Conservation (phyloP, 2,113 vertebrate genomes). For the Mirza zaza region DNA sequence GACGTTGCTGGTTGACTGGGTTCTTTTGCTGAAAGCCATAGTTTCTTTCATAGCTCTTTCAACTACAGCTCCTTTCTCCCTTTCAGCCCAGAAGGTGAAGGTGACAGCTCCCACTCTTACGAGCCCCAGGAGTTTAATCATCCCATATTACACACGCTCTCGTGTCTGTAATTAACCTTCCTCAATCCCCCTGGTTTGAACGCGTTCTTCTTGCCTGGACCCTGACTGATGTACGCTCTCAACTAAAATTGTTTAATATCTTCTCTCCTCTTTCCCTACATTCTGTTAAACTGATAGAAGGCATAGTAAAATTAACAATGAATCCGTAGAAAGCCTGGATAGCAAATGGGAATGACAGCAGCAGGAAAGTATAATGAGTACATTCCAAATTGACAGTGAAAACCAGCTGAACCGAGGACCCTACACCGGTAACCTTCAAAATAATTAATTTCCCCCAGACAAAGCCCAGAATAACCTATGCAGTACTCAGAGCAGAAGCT, state of each 20-base stretch:
- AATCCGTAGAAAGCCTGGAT: not conserved
- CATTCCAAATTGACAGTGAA: not conserved
- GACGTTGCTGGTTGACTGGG: not conserved
- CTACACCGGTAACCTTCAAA: not conserved
- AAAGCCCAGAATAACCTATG: not conserved
- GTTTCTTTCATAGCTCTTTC: not conserved
- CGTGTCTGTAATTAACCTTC: not conserved
- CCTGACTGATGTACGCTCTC: not conserved
- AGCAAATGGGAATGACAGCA: not conserved
- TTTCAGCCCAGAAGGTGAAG: not conserved
- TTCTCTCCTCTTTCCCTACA: not conserved
- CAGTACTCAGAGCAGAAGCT: not conserved
- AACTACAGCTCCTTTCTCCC: too few relatives aligned
- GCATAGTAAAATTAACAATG: not conserved
- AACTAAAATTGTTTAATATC: slow-evolving; percentile 15
- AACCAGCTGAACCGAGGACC: not conserved
- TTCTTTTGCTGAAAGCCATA: not conserved
- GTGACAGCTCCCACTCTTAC: not conserved
- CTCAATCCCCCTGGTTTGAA: not conserved
- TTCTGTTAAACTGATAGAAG: not conserved
- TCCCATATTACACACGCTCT: not conserved
- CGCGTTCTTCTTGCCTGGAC: not conserved
- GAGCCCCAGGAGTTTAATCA: not conserved
- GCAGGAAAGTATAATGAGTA: not conserved
- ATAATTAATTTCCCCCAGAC: not conserved